A percentile compares a stretch with the other conserved stretches of the same genome.
Conservation (phyloP, 2,888 invertebrate genomes). For the Falcaria lacertinaria region DNA sequence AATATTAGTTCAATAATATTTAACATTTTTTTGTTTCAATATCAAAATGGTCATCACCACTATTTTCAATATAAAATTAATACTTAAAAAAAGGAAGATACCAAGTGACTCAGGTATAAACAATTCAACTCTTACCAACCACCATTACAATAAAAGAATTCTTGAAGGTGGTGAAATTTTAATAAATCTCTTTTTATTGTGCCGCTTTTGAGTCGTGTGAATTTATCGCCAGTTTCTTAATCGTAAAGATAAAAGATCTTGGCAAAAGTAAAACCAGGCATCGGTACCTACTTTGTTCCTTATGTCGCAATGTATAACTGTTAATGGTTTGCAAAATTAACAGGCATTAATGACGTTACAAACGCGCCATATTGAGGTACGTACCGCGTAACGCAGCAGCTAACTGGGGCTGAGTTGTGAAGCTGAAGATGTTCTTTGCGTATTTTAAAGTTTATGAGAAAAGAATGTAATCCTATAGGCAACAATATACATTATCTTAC, state of each 20-base stretch:
- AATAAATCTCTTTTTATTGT: conserved; percentile 2
- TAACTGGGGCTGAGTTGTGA: too few relatives aligned
- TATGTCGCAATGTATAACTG: conserved; percentile 4
- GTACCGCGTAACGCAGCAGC: too few relatives aligned
- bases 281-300: conserved; percentile 18
- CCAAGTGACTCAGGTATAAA: conserved; percentile 9
- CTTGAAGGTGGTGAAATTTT: background rate
- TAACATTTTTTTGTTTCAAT: too few relatives aligned
- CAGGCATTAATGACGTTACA: background rate
- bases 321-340: background rate
- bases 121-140: background rate
- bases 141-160: background rate
- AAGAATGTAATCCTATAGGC: too few relatives aligned
- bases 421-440: too few relatives aligned
- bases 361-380: too few relatives aligned
- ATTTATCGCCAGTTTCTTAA: conserved; percentile 26
- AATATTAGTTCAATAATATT: too few relatives aligned
- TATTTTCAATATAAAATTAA: too few relatives aligned
- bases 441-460: too few relatives aligned
- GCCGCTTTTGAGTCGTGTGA: background rate
- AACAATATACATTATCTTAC: too few relatives aligned
- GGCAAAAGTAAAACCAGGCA: conserved; percentile 14
- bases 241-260: conserved; percentile 26
- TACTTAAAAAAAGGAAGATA: too few relatives aligned
- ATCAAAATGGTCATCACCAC: too few relatives aligned